Base-by-base conservation (phyloP, 92 coral and sea anemone genomes). In the Desmophyllum pertusum region DNA sequence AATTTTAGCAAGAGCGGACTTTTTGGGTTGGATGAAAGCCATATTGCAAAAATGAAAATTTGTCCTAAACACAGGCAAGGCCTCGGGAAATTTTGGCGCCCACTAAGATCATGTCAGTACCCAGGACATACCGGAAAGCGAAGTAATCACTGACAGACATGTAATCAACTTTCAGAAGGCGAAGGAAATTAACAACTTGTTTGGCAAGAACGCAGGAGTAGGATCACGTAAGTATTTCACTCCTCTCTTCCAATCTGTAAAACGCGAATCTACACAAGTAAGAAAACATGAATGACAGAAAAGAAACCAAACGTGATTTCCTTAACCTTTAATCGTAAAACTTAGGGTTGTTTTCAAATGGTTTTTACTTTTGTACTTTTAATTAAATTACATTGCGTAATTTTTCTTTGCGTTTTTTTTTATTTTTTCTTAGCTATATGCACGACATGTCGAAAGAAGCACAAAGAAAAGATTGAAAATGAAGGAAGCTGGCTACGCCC, bases 151-250 rank as follows among this genome's bases (percentile, higher is more conserved):
- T 10, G 63, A 19, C 1, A 52, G 78, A 27, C 37, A 46, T 41
- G 76, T 71, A 8, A 71, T 71, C 29, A 40, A 15, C 5, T 71
- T 71, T 39, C 25, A 39, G 13, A 46, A 27, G 63, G 37, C 62
- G 38, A 74, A 27, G 41, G 78, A 74, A 52, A 74, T 74, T 8
- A 11, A 43, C 61, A 43, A 25, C n/a, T 52, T 74, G 62, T 74
- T 74, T 45, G 62, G 62, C 25, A 46, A 43, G n/a, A 74, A 4
- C 38, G 78, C 78, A 35, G 40, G 3, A 7, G 78, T 74, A 29
- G 62, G 78, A 74, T 74, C 78, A n/a, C 61, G 63, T 73, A 51
- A 73, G 78, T 45, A 46, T 41, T 41, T 41, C n/a, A n/a, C n/a
- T n/a, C 36, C 59, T 53, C 62, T 53, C 21, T 11, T 4, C 21